Base-by-base conservation (phyloP, 2,797 vertebrate species). In the Octomys mimax region DNA sequence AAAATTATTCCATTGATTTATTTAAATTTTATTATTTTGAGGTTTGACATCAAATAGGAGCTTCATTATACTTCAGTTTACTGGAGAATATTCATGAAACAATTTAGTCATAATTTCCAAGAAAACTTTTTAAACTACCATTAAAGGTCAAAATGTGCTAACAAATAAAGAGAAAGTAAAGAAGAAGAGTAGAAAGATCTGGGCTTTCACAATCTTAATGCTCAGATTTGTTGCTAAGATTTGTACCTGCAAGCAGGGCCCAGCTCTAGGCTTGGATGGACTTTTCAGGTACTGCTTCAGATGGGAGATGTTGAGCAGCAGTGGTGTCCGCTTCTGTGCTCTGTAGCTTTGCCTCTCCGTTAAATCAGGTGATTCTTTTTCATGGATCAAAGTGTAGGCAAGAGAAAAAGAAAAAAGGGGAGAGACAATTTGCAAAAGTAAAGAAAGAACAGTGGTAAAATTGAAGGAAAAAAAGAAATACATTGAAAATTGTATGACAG, bases 1-100 rank as follows among this genome's bases (percentile, higher is more conserved):
- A 13, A 2, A 62, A 26, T 24, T 18, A 80, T 16, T 49, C 22
- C 68, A 57, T 49, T 61, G 39, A 39, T 75, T 84, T 66, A 14
- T 46, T 66, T 64, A 33, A 64, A 39, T 82, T 33, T 73, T 61
- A 87, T 49, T 73, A 18, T 36, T 83, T 64, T 21, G 33, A 75
- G 75, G 13, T 61, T 46, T 42, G 54, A 70, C 90, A 75, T 71
- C 46, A 62, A 52, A 36, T 2, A 61, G 18, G 28, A 64, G 64
- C 10, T 92, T 73, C 64, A 70, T 49, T 31, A 33, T 39, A 26
- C 24, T 82, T 85, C 21, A 80, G 64, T 88, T 88, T 36, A 79
- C 19, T 14, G 46, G 62, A 68, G 68, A n/a, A 7, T 81, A 89
- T 66, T 86, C 14, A 59, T 52, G 64, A 80, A 87, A 52, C 36